phyloP scores from a whole-genome alignment of 2,888 invertebrate species.

The Noctua fimbriata region DNA sequence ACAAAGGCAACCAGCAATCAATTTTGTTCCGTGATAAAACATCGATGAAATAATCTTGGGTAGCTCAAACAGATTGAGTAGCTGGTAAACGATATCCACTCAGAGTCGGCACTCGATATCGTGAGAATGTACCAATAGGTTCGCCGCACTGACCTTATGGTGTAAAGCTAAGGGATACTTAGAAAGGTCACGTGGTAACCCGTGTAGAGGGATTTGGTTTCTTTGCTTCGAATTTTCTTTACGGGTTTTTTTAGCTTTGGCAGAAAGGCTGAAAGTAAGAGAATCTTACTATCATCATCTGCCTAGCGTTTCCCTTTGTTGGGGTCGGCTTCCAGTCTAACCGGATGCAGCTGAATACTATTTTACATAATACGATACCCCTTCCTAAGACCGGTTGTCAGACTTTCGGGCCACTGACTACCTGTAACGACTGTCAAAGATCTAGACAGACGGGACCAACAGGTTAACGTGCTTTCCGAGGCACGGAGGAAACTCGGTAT shows the following conservation, averaged over 20 bases:
- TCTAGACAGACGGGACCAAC: no score
- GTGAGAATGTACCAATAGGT: slow-evolving; percentile 73
- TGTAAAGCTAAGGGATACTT: slow-evolving; percentile 31
- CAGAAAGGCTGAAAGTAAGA: background rate
- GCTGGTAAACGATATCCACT: slow-evolving; percentile 73
- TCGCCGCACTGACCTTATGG: slow-evolving; percentile 55
- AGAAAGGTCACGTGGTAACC: slow-evolving; percentile 31
- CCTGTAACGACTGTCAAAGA: no score
- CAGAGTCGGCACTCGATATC: slow-evolving; percentile 68
- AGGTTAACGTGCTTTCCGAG: no score
- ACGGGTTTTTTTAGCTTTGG: background rate
- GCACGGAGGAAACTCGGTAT: no score
- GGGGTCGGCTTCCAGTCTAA: no score
- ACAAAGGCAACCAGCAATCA: slow-evolving; percentile 26
- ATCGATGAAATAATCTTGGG: slow-evolving; percentile 56
- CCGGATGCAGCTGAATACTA: no score
- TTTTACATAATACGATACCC: no score
- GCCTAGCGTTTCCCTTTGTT: no score
- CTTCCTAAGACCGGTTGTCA: no score
- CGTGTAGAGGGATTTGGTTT: slow-evolving; percentile 27
- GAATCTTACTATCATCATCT: background rate
- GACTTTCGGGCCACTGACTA: no score
- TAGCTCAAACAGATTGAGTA: slow-evolving; percentile 61
- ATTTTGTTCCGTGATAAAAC: slow-evolving; percentile 42
- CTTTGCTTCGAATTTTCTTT: background rate